Base-by-base conservation (phyloP, 2,113 vertebrate genomes). In the Boulengeromyrus knoepffleri region DNA sequence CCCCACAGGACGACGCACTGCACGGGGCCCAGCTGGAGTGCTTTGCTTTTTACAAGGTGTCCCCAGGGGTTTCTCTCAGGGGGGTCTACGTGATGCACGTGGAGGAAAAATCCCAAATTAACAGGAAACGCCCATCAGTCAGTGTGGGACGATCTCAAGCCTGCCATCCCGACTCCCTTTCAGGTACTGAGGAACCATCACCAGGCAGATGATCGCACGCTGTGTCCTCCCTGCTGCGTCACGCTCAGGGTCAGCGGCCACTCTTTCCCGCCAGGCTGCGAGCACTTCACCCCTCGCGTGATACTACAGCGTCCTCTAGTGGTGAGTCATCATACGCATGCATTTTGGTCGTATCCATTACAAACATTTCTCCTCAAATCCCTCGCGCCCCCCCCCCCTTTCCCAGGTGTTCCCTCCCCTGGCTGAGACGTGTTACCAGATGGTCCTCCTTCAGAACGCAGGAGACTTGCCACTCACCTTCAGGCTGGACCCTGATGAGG, bases 21-120 rank as follows among this genome's bases (percentile, higher is more conserved):
- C 97, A 97, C 0, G 94, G 93, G 1, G 96, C 91, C 0, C 97
- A 99, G 89, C 95, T 99, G 0, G 98, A 99, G 93, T 98, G 96
- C 89, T 98, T 98, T 24, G 96, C 97, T n/a, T 90, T 95, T 52
- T 96, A 97, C 88, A 97, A 97, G 97, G 97, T 98, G 31, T 31
- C n/a, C 62, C n/a, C n/a, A 12, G 62, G 62, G 62, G n/a, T 31
- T 3, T 70, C n/a, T 70, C 62, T 31, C n/a, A 70, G n/a, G 62
- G 62, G 62, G 46, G 49, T 17, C 13, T 52, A 19, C 12, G 10
- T 70, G 49, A 45, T 31, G 70, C n/a, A 6, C 7, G 88, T 21
- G n/a, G 13, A 15, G n/a, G 49, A 10, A 10, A 15, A 39, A 74
- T 36, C 27, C 66, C 31, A 52, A 36, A 50, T 8, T 10, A 12